These are phyloP conservation scores for Eumerus sabulonum DNA, from an alignment of 2,888 invertebrate genomes.

Conservation along the genomic window DNA sequence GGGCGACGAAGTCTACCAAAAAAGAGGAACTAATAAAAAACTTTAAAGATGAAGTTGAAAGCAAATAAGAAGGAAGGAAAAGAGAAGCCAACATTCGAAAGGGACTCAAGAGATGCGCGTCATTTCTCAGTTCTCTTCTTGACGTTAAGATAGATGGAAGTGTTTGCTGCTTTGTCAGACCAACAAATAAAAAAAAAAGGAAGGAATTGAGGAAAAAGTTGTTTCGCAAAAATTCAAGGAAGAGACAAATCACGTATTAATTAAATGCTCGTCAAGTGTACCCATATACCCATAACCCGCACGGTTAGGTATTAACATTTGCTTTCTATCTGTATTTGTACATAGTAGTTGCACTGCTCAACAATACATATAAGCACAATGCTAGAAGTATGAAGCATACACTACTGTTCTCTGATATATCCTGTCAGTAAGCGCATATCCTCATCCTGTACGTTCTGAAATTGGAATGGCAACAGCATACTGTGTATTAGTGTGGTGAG, in stretches of 20 bases:
- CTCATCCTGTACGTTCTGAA: slow-evolving; percentile 56
- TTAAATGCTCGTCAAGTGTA: slow-evolving; percentile 62
- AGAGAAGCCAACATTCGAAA: slow-evolving; percentile 19
- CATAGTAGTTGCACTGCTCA: slow-evolving; percentile 37
- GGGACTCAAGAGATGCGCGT: slow-evolving; percentile 37
- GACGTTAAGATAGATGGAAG: slow-evolving; percentile 62
- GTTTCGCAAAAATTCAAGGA: slow-evolving; percentile 4
- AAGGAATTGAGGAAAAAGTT: slow-evolving; percentile 38
- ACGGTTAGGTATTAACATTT: slow-evolving; percentile 46
- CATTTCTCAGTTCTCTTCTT: slow-evolving; percentile 55
- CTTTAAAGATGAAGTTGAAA: slow-evolving; percentile 63
- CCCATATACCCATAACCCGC: slow-evolving; percentile 8
- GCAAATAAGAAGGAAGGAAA: slow-evolving; percentile 46
- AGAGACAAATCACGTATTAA: slow-evolving; percentile 35
- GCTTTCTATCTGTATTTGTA: slow-evolving; percentile 40
- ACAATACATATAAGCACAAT: slow-evolving; percentile 10
- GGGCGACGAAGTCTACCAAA: slow-evolving; percentile 62
- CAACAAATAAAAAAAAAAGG: slow-evolving; percentile 24
- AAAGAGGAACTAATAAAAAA: slow-evolving; percentile 64
- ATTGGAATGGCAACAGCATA: slow-evolving; percentile 52
- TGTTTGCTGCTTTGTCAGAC: slow-evolving; percentile 64
- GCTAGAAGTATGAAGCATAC: slow-evolving; percentile 18
- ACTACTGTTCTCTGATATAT: slow-evolving; percentile 2
- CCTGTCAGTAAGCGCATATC: no score
- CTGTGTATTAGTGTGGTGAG: slow-evolving; percentile 66